Evolutionary conservation across 2,113 vertebrate species (phyloP).

Genomic region (Melanotaenia duboulayi): DNA sequence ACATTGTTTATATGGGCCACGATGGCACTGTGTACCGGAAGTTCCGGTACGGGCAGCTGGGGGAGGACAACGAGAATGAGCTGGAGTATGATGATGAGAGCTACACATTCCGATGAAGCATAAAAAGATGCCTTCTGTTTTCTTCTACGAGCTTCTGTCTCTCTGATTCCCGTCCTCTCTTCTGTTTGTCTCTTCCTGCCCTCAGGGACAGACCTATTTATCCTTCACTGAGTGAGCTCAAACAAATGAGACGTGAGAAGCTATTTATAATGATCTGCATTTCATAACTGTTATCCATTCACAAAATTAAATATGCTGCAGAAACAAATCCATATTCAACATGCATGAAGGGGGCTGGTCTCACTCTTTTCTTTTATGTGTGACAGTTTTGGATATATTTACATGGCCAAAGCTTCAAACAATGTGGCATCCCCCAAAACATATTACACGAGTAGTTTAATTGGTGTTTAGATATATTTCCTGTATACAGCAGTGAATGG

Average conservation of each 20-base stretch:
- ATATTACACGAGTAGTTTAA: no score
- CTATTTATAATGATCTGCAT: constrained; percentile 49
- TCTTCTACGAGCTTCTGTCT: no score
- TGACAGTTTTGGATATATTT: no score
- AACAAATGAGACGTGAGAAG: constrained; percentile 57
- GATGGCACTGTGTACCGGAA: constrained; percentile 95
- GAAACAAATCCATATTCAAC: constrained; percentile 14
- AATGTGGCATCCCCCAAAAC: no score
- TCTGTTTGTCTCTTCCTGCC: constrained; percentile 39
- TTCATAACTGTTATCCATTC: constrained; percentile 40
- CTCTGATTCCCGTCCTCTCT: constrained; percentile 9
- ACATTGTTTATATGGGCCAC: constrained; percentile 96
- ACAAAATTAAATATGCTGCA: constrained; percentile 43
- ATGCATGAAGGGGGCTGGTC: neutral
- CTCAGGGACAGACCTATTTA: constrained; percentile 49
- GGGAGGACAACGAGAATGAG: constrained; percentile 89
- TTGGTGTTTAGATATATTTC: no score
- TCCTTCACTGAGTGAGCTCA: constrained; percentile 48
- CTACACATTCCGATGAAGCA: constrained; percentile 88
- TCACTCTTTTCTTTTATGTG: neutral
- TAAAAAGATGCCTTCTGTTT: neutral
- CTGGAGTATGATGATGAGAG: constrained; percentile 97
- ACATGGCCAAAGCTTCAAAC: no score
- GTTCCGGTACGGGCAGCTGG: constrained; percentile 92
- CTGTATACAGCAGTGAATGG: neutral